Evolutionary conservation across 2,888 invertebrate species (phyloP), one percentile per base, ranked within the genome.

Genomic region (Hypomecis atomaria): DNA sequence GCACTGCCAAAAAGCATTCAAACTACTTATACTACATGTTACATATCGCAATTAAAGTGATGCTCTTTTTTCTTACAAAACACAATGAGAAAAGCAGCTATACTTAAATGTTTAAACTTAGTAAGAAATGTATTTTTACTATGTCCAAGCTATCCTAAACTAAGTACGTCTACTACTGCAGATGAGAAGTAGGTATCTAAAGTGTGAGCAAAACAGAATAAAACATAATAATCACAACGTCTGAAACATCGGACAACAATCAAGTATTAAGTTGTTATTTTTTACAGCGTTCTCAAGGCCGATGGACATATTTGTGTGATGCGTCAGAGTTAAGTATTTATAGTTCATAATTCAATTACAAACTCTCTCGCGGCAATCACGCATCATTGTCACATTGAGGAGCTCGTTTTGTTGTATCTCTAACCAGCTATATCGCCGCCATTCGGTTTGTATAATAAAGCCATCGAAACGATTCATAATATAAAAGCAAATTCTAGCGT

Each of bases 401-500:
- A 77, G 80, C 77, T 76, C 63, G 76, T 81, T 85, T 89, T 90
- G 86, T 89, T 83, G 75, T 76, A 81, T 78, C 82, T 84, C 75
- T 79, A 83, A 82, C 85, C 78, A 78, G 79, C 84, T 82, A 83
- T 84, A 87, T 84, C 85, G 81, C 83, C 85, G 84, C 88, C 89
- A 84, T 83, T 85, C 86, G 80, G 72, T 76, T 73, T 74, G 72
- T 79, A 88, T 87, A 90, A 91, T 92, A 89, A 89, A 90, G 86
- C 81, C 84, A 91, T 92, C 89, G 82, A 85, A 86, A 82, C 82
- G 86, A 84, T 85, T 87, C 84, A 84, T 84, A 84, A 82, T 83
- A 84, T 86, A 85, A 88, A 90, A 89, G 88, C 89, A 88, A 90
- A 90, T 88, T 88, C 90, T 89, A 87, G 88, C 88, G 87, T 89